Percentiles rank a stretch among this genome's conserved stretches.
These are phyloP conservation scores for Mastomys natalensis DNA, from an alignment of 2,113 vertebrate species.

Conservation along the genomic window DNA sequence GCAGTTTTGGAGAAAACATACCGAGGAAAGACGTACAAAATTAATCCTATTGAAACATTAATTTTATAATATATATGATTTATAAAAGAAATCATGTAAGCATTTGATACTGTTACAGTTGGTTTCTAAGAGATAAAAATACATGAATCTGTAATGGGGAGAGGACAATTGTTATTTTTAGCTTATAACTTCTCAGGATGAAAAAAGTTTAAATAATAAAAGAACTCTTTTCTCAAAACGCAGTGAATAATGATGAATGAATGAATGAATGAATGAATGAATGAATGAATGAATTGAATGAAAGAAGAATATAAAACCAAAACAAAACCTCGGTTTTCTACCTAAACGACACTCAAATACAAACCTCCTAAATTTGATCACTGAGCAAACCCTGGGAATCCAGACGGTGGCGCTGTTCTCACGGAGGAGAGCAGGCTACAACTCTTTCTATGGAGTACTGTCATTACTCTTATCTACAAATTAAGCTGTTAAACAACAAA, in stretches of 20 bases:
- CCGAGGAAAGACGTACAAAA: constrained; percentile 50
- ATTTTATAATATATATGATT: constrained; percentile 60
- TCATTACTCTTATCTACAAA: constrained; percentile 19
- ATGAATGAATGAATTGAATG: neutral
- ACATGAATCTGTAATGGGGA: constrained; percentile 54
- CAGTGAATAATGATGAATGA: neutral
- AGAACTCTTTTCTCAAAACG: neutral
- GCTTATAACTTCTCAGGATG: constrained; percentile 32
- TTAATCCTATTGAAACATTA: constrained; percentile 79
- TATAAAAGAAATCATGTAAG: constrained; percentile 68
- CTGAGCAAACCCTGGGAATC: constrained; percentile 2
- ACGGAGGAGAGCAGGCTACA: constrained; percentile 34
- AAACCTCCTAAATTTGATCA: neutral
- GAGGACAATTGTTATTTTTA: constrained; percentile 78
- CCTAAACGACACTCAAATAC: neutral
- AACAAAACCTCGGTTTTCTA: neutral
- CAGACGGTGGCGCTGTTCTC: constrained; percentile 73
- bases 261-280: neutral
- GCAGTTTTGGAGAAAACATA: constrained; percentile 63
- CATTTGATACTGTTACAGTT: constrained; percentile 48
- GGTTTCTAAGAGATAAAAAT: constrained; percentile 66
- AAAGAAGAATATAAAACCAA: neutral
- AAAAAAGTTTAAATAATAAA: neutral
- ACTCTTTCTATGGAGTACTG: neutral
- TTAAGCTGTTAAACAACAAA: neutral